Evolutionary conservation across 2,888 invertebrate species (phyloP).

Genomic region (Macaria notata): DNA sequence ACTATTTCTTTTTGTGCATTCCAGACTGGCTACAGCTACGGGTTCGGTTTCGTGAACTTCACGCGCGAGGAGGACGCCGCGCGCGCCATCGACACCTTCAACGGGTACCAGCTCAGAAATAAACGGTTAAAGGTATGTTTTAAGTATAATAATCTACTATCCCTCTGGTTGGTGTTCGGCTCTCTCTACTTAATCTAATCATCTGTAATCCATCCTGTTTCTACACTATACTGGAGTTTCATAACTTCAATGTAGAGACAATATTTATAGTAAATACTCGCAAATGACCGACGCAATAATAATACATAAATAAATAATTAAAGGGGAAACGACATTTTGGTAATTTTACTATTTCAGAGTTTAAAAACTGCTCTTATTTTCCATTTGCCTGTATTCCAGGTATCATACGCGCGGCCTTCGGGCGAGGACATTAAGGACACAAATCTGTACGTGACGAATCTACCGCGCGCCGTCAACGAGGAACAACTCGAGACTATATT

Average conservation of each 20-base stretch:
- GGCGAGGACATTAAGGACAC: conserved; percentile 96
- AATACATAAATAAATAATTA: too few species aligned
- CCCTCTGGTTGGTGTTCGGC: too few species aligned
- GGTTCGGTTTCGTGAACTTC: conserved; percentile 97
- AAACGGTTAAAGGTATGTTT: conserved; percentile 91
- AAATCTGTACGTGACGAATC: conserved; percentile 95
- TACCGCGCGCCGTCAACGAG: conserved; percentile 93
- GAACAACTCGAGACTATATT: conserved; percentile 92
- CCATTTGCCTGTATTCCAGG: conserved; percentile 65
- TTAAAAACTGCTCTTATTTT: too few species aligned
- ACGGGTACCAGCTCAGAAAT: conserved; percentile 94
- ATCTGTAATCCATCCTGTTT: too few species aligned
- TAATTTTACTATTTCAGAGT: too few species aligned
- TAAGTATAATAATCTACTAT: too few species aligned
- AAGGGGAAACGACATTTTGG: too few species aligned
- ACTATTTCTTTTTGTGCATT: conserved; percentile 34
- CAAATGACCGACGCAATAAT: too few species aligned
- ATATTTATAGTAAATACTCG: too few species aligned
- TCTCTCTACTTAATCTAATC: too few species aligned
- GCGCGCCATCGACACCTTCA: conserved; percentile 92
- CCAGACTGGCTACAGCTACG: conserved; percentile 97
- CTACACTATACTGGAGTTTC: too few species aligned
- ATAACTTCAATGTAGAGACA: too few species aligned
- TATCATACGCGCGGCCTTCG: conserved; percentile 95
- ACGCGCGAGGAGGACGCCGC: conserved; percentile 92